Conservation (phyloP, 2,113 vertebrate genomes). For the Semicossyphus pulcher region DNA sequence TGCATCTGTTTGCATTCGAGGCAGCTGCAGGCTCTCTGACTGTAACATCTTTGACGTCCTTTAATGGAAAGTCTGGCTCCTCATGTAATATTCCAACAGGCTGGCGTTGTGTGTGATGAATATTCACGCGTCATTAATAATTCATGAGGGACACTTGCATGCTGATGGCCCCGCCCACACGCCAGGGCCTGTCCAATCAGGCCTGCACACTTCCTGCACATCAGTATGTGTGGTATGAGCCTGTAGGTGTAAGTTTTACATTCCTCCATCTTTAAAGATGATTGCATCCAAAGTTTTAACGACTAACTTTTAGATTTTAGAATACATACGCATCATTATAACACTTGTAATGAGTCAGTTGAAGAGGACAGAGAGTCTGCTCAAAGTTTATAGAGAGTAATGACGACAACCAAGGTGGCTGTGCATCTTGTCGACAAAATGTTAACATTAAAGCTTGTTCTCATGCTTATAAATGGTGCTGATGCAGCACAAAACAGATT, state of each 20-base stretch:
- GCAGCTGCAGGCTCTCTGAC: neutral
- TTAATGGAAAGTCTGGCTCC: neutral
- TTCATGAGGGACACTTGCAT: conserved; percentile 4
- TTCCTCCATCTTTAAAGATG: no score
- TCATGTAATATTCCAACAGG: conserved; percentile 49
- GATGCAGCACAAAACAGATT: neutral
- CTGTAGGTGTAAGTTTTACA: no score
- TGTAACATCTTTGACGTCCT: neutral
- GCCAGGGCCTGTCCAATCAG: conserved; percentile 46
- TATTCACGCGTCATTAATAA: conserved; percentile 59
- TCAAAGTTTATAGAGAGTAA: neutral
- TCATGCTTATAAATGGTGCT: neutral
- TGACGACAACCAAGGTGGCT: neutral
- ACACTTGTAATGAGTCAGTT: neutral
- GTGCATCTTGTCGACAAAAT: neutral
- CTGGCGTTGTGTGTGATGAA: conserved; percentile 18
- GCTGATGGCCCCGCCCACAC: conserved; percentile 30
- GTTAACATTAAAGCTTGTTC: neutral
- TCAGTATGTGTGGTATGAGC: neutral
- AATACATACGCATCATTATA: no score
- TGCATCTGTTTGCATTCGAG: neutral
- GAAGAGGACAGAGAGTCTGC: neutral
- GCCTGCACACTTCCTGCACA: neutral
- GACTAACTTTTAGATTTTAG: no score
- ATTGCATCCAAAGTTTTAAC: neutral